A percentile compares a stretch with the other conserved stretches of the same genome.
Conservation (phyloP, 1,140 invertebrate genomes). For the Drosophila ercepeae region DNA sequence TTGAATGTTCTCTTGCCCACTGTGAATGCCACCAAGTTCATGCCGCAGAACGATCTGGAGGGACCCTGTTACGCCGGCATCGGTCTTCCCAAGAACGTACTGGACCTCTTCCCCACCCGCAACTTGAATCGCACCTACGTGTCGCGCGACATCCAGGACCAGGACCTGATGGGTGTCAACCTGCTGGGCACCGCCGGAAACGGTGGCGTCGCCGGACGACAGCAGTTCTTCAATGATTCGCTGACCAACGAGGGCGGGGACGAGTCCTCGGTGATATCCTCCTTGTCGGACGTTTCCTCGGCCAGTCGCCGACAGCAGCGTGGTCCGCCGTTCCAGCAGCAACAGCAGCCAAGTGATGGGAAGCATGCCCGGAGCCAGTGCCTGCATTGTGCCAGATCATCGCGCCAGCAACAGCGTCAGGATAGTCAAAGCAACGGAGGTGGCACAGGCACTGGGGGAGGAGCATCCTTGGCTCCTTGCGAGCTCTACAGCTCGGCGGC, state of each 20-base stretch:
- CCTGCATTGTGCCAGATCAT: conserved; percentile 65
- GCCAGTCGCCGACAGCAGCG: conserved; percentile 57
- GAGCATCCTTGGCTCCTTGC: conserved; percentile 41
- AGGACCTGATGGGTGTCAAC: conserved; percentile 70
- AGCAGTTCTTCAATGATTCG: conserved; percentile 76
- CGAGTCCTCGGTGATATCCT: conserved; percentile 74
- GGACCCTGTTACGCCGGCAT: conserved; percentile 86
- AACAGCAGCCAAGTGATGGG: conserved; percentile 48
- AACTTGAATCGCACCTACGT: conserved; percentile 76
- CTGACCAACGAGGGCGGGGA: conserved; percentile 77
- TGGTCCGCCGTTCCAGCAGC: conserved; percentile 43
- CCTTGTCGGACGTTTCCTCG: conserved; percentile 76
- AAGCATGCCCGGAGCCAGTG: conserved; percentile 76
- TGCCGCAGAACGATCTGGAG: conserved; percentile 65
- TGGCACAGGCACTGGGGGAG: neutral
- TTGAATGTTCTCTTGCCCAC: conserved; percentile 66
- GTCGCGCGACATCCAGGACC: conserved; percentile 78
- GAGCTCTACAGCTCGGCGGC: conserved; percentile 62
- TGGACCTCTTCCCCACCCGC: conserved; percentile 88
- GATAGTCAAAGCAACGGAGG: conserved; percentile 29
- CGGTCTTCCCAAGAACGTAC: conserved; percentile 89
- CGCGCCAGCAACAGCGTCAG: conserved; percentile 56
- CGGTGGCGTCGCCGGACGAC: conserved; percentile 29
- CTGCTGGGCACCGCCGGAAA: conserved; percentile 44
- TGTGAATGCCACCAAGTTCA: conserved; percentile 67